Conservation (phyloP, 35 echinoderm and acorn worm genomes). For the Strongylocentrotus purpuratus region DNA sequence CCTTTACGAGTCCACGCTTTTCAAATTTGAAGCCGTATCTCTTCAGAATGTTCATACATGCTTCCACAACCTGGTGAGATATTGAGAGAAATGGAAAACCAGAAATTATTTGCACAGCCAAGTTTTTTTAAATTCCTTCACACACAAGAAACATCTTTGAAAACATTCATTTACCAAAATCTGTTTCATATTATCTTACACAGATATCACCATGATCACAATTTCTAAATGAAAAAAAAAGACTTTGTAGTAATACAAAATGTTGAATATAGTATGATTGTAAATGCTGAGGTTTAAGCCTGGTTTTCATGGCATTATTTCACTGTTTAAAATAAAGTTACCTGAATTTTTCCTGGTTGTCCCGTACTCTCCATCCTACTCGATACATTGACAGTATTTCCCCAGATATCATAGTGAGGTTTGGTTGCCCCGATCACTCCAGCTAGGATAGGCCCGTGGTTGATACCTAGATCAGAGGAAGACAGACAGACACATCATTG, state of each 20-base stretch:
- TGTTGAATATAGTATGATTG: too few relatives aligned
- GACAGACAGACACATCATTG: background rate
- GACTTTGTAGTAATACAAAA: too few relatives aligned
- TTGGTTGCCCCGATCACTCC: slow-evolving; percentile 94
- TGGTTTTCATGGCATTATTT: background rate
- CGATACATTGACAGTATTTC: slow-evolving; percentile 94
- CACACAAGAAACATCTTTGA: too few relatives aligned
- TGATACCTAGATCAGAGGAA: slow-evolving; percentile 68
- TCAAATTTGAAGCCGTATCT: slow-evolving; percentile 90
- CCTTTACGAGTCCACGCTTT: slow-evolving; percentile 88
- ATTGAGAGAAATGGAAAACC: background rate
- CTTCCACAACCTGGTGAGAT: slow-evolving; percentile 75
- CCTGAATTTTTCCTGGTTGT: slow-evolving; percentile 87
- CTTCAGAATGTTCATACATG: slow-evolving; percentile 73
- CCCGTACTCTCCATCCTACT: slow-evolving; percentile 99
- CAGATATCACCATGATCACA: too few relatives aligned
- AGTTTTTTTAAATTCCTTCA: too few relatives aligned
- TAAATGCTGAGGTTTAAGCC: too few relatives aligned
- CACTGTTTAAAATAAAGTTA: background rate
- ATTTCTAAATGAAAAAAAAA: too few relatives aligned
- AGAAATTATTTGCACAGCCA: too few relatives aligned
- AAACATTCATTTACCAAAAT: too few relatives aligned
- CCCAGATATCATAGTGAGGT: slow-evolving; percentile 98
- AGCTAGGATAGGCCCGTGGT: slow-evolving; percentile 84
- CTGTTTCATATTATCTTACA: too few relatives aligned